A percentile compares a stretch with the other conserved stretches of the same genome.
Conservation (phyloP, 2,113 vertebrate species). For the Tringa solitaria region DNA sequence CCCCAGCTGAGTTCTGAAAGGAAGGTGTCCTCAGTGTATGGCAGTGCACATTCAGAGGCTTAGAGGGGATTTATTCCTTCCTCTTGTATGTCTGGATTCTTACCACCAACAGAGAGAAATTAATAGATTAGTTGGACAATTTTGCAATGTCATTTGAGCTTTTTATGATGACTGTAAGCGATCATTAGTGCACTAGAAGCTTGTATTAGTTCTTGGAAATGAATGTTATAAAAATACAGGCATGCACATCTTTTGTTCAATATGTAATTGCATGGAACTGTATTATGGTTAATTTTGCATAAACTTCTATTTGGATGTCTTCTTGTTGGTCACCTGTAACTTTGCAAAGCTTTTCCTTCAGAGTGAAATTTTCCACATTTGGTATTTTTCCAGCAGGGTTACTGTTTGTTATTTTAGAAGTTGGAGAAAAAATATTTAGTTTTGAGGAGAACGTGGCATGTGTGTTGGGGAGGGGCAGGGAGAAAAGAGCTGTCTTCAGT, state of each 20-base stretch:
- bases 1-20: background rate
- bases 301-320: background rate
- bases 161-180: background rate
- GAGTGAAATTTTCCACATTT: conserved; percentile 23
- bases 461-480: background rate
- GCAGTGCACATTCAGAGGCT: background rate
- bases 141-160: background rate
- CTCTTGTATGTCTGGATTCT: background rate
- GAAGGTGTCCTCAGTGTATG: background rate
- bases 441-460: background rate
- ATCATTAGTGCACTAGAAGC: background rate
- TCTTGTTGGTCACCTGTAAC: background rate
- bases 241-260: background rate
- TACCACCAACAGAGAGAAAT: background rate
- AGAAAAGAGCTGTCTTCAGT: background rate
- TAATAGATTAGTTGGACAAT: background rate
- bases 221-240: background rate
- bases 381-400: background rate
- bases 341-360: conserved; percentile 1
- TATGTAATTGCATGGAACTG: background rate
- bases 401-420: conserved; percentile 28
- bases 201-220: background rate
- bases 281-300: background rate
- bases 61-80: background rate
- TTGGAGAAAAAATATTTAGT: background rate